Evolutionary conservation across 2,888 invertebrate genomes (phyloP).

Genomic region (Mesorhabditis spiculigera): DNA sequence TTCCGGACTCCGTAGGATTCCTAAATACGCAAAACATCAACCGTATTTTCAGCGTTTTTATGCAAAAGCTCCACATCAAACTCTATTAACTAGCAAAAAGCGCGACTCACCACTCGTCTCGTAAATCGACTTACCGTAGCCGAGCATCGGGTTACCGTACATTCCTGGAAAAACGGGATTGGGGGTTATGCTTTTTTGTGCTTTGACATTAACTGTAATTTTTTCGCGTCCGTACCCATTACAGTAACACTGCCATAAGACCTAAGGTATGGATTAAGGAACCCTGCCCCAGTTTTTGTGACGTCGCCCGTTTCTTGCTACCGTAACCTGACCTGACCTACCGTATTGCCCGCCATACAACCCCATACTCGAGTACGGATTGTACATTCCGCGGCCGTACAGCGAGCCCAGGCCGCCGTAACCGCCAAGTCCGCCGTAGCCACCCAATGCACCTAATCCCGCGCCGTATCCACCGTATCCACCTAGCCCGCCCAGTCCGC

Average conservation of each 20-base stretch:
- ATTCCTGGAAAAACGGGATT: not conserved
- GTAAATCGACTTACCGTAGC: not conserved
- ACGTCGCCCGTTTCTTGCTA: no score
- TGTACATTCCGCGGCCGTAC: not conserved
- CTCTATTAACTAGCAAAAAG: not conserved
- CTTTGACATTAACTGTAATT: not conserved
- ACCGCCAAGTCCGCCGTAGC: not conserved
- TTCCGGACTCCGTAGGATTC: not conserved
- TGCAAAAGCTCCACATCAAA: no score
- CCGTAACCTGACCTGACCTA: no score
- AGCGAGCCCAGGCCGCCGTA: not conserved
- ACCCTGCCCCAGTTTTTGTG: no score
- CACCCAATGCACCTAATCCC: not conserved
- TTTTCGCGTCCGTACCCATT: no score
- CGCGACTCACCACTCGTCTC: not conserved
- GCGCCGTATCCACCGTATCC: constrained; percentile 2
- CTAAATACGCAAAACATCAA: not conserved
- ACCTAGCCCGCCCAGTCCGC: not conserved
- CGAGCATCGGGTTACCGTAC: not conserved
- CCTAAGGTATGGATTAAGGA: no score
- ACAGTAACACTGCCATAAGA: no score
- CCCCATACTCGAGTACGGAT: not conserved
- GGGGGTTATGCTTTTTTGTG: not conserved
- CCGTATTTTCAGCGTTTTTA: no score
- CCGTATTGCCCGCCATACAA: not conserved